Evolutionary conservation across 1,140 invertebrate species (phyloP), one percentile per base, ranked within the genome.

Genomic region (Drosophila kepulauana): DNA sequence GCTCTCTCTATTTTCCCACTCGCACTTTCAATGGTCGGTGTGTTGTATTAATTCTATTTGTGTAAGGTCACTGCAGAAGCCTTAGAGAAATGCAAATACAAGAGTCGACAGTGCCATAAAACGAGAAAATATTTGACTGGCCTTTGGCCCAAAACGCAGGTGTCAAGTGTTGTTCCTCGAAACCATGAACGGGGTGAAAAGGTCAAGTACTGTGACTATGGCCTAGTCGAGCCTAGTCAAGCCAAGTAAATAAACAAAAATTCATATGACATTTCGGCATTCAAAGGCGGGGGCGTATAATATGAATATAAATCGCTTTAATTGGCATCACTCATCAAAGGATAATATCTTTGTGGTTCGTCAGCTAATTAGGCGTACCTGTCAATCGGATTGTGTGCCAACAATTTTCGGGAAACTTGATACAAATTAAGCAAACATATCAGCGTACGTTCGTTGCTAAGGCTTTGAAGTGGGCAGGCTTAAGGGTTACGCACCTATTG

Each of bases 351-450:
- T 68, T 72, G 61, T 71, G 69, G 41, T 33, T 49, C 45, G 41
- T 62, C 49, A 70, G 72, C 81, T 84, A 84, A 84, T 84, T 84
- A 85, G 73, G 73, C 63, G 73, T 68, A 73, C 51, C 67, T 63
- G 78, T 56, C 78, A 86, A 80, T 79, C 78, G 74, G 81, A 74
- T 86, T 85, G 69, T 13, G 64, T 5, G 68, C 38, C 10, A 56
- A 28, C 33, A 64, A 51, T 54, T 69, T 63, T 33, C 6, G 35
- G 65, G 58, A 57, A 59, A 69, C 59, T 57, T 78, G 66, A 81
- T 85, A 85, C 66, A 85, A 85, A 75, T 85, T 65, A 80, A 61
- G 62, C 76, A 82, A 82, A 82, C 75, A 38, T 8, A 33, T 33
- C 30, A 38, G 35, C 35, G 80, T 63, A 61, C 3, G 6, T 45